These are phyloP conservation scores for Scylla paramamosain DNA, from an alignment of 1,140 invertebrate genomes.

Conservation along the genomic window DNA sequence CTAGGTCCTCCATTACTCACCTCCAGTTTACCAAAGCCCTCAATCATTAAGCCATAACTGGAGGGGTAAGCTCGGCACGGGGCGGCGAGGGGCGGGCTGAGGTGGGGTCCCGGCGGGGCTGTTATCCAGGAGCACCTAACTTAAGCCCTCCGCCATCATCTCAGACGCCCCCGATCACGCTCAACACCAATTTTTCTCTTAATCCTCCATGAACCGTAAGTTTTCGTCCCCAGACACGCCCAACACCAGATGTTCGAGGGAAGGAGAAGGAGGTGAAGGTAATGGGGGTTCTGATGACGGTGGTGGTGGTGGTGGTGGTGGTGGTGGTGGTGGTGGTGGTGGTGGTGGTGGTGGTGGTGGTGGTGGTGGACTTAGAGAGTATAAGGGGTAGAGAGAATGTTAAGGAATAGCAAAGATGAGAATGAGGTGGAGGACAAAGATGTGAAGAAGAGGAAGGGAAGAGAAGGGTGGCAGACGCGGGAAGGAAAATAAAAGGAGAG, in stretches of 20 bases:
- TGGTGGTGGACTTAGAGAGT: not conserved
- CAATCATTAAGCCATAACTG: not conserved
- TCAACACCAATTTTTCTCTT: conserved; percentile 14
- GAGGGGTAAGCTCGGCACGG: no score
- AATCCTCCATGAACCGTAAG: conserved; percentile 13
- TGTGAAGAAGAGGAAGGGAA: not conserved
- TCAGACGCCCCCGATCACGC: not conserved
- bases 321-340: no score
- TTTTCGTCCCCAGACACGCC: conserved; percentile 10
- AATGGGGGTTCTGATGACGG: no score
- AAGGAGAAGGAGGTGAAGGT: not conserved
- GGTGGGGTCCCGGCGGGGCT: not conserved
- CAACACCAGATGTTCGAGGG: not conserved
- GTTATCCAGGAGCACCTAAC: not conserved
- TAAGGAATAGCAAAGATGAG: not conserved
- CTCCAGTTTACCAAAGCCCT: not conserved
- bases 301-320: no score
- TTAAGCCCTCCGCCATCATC: conserved; percentile 5
- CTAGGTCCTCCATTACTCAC: not conserved
- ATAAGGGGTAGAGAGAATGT: not conserved
- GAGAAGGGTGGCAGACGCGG: not conserved
- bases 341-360: no score
- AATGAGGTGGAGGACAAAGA: not conserved
- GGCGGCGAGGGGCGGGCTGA: not conserved
- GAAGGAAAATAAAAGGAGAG: not conserved